A percentile compares a stretch with the other conserved stretches of the same genome.
Conservation (phyloP, 1,140 invertebrate genomes). For the Laupala kohalensis region DNA sequence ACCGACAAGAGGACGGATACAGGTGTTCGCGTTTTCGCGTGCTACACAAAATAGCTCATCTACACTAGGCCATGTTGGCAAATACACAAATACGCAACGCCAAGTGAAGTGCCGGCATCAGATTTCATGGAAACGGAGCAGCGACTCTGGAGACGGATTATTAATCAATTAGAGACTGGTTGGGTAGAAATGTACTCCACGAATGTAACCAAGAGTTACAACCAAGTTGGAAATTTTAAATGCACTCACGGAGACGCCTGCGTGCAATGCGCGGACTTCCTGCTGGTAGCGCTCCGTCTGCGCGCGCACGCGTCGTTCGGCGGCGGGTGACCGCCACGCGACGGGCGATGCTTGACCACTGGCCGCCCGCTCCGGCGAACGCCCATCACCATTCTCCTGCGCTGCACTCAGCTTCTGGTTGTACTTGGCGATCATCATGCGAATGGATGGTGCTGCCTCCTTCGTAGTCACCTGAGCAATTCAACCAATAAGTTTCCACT, state of each 20-base stretch:
- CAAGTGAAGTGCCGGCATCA: too few relatives aligned
- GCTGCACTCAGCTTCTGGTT: conserved; percentile 42
- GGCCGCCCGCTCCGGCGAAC: conserved; percentile 26
- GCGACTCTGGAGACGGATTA: too few relatives aligned
- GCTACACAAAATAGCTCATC: too few relatives aligned
- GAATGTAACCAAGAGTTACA: too few relatives aligned
- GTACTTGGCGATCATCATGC: conserved; percentile 51
- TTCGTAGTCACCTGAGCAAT: conserved; percentile 26
- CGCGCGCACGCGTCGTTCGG: conserved; percentile 37
- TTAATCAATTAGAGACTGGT: too few relatives aligned
- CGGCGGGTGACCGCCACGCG: conserved; percentile 41
- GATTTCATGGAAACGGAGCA: too few relatives aligned
- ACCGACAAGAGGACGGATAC: too few relatives aligned
- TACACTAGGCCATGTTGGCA: too few relatives aligned
- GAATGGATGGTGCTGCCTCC: conserved; percentile 48
- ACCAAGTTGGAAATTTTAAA: background rate
- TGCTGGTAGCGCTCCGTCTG: conserved; percentile 41
- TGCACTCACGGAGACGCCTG: background rate
- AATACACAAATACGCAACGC: too few relatives aligned
- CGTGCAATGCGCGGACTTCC: conserved; percentile 19
- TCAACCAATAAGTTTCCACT: too few relatives aligned
- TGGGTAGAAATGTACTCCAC: too few relatives aligned
- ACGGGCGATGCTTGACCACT: conserved; percentile 40
- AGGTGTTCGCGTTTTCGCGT: too few relatives aligned
- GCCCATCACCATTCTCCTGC: conserved; percentile 18